Conservation (phyloP, 2,888 invertebrate genomes). For the Ashinkailepas kermadecensis region DNA sequence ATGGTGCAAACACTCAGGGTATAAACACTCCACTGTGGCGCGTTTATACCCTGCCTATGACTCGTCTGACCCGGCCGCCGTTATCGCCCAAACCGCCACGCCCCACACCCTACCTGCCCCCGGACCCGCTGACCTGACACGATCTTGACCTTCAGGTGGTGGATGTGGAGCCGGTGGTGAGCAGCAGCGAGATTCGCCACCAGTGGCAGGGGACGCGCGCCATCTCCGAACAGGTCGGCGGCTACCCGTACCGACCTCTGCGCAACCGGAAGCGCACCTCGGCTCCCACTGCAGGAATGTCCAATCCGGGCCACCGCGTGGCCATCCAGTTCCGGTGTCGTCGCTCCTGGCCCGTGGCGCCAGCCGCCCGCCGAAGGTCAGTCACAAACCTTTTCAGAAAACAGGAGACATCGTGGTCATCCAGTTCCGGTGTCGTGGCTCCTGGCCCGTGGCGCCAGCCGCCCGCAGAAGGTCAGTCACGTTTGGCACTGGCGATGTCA, state of each 20-base stretch:
- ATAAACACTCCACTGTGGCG: too few species aligned
- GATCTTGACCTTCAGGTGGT: not conserved
- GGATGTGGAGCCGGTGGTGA: not conserved
- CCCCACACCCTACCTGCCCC: too few species aligned
- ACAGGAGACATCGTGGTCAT: too few species aligned
- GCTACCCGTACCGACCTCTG: slow-evolving; percentile 11
- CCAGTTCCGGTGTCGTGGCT: not conserved
- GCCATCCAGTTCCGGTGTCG: slow-evolving; percentile 15
- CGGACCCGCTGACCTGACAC: too few species aligned
- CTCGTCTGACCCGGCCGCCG: too few species aligned
- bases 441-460: slow-evolving; percentile 7
- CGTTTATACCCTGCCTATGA: too few species aligned
- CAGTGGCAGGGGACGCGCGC: not conserved
- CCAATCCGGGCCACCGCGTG: not conserved
- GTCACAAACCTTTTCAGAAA: too few species aligned
- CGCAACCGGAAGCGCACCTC: slow-evolving; percentile 7
- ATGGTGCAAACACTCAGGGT: too few species aligned
- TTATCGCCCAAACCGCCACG: too few species aligned
- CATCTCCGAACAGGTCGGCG: not conserved
- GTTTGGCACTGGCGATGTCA: too few species aligned
- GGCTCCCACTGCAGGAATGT: not conserved
- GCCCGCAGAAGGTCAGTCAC: slow-evolving; percentile 3
- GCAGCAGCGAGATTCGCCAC: not conserved
- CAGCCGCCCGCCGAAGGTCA: slow-evolving; percentile 1
- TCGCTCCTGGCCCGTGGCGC: slow-evolving; percentile 8